Conservation (phyloP, 2,888 invertebrate species). For the Gari tellinella region DNA sequence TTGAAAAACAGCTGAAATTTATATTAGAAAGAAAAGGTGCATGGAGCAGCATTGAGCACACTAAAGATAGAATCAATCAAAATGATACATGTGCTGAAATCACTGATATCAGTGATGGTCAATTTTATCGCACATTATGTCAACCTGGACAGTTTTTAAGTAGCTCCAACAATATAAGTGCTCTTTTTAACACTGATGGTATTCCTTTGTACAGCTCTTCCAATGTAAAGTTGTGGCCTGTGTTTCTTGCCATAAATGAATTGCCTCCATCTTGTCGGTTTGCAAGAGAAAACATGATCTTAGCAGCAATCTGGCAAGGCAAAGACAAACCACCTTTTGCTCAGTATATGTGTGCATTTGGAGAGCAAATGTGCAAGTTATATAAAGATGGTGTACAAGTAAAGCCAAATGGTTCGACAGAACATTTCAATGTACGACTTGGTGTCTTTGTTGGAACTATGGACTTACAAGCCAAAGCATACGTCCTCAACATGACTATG, state of each 20-base stretch:
- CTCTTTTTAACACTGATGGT: conserved; percentile 50
- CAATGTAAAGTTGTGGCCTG: conserved; percentile 47
- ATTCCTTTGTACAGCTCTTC: conserved; percentile 41
- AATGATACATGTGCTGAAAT: conserved; percentile 8
- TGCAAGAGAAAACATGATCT: conserved; percentile 26
- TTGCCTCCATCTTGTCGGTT: conserved; percentile 11
- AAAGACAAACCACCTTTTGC: conserved; percentile 55
- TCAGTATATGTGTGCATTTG: conserved; percentile 2
- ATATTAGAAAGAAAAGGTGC: conserved; percentile 21
- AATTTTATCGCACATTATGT: conserved; percentile 22
- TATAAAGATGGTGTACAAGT: conserved; percentile 36
- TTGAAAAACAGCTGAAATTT: conserved; percentile 29
- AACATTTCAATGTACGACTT: background rate
- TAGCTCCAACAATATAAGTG: conserved; percentile 27
- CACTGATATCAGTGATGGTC: conserved; percentile 34
- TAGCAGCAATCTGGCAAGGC: conserved; percentile 56
- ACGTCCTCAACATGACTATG: conserved; percentile 55
- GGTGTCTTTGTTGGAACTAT: conserved; percentile 4
- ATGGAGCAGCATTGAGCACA: conserved; percentile 10
- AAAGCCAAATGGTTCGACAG: conserved; percentile 4
- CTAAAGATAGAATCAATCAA: conserved; percentile 14
- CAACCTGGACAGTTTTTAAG: conserved; percentile 15
- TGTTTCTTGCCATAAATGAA: conserved; percentile 44
- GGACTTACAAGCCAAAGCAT: conserved; percentile 53
- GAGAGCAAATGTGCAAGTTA: conserved; percentile 22